Evolutionary conservation across 2,797 vertebrate species (phyloP).

Genomic region (Gastrophryne carolinensis): DNA sequence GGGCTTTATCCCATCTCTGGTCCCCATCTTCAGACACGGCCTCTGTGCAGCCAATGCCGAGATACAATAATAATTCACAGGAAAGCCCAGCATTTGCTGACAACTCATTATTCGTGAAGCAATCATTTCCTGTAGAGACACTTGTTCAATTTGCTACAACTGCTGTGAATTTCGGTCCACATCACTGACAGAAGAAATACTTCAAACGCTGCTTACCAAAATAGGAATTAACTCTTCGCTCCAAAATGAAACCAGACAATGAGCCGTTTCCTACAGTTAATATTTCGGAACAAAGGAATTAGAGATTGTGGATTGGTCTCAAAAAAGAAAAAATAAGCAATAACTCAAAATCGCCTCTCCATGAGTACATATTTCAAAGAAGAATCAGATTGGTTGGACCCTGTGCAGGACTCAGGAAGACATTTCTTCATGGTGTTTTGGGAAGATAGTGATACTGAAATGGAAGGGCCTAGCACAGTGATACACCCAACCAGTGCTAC

Average conservation of each 20-base stretch:
- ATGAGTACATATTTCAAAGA: no score
- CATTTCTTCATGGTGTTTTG: no score
- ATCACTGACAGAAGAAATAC: conserved; percentile 41
- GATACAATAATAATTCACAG: conserved; percentile 47
- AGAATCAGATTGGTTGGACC: no score
- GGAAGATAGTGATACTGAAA: no score
- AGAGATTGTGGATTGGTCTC: background rate
- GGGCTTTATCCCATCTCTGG: background rate
- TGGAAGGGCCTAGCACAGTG: no score
- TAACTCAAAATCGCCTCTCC: no score
- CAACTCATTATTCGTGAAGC: conserved; percentile 49
- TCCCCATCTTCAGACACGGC: background rate
- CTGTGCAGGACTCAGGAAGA: no score
- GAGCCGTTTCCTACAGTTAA: background rate
- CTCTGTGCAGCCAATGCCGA: background rate
- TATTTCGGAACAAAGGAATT: background rate
- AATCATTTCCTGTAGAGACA: conserved; percentile 51
- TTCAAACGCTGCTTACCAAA: conserved; percentile 25
- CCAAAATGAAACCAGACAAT: background rate
- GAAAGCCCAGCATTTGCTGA: conserved; percentile 31
- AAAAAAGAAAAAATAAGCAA: background rate
- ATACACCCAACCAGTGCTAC: no score
- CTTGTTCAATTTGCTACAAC: conserved; percentile 49
- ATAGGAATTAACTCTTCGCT: conserved; percentile 15
- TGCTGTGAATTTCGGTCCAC: conserved; percentile 44